A percentile compares a stretch with the other conserved stretches of the same genome.
These are phyloP conservation scores for Andrena bicolor DNA, from an alignment of 2,888 invertebrate species.

Conservation along the genomic window DNA sequence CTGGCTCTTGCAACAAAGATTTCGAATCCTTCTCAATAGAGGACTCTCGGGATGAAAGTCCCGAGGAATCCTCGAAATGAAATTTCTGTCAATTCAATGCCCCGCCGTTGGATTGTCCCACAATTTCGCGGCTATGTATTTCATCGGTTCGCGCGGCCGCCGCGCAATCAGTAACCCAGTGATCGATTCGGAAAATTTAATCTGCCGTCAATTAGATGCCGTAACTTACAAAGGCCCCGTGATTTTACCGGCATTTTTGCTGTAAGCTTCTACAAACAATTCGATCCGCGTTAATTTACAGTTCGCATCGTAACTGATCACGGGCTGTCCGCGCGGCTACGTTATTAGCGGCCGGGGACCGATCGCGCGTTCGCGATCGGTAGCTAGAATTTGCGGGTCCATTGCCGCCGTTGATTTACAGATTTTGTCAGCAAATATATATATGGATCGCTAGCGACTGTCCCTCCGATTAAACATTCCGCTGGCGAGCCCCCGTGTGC, in stretches of 20 bases:
- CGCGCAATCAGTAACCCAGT: too few species aligned
- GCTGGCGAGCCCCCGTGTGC: background rate
- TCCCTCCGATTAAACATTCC: conserved; percentile 40
- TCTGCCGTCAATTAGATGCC: too few species aligned
- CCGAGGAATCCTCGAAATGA: background rate
- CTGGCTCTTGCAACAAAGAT: background rate
- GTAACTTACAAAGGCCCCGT: background rate
- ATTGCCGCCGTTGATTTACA: conserved; percentile 52
- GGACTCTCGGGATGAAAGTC: background rate
- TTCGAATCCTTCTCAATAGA: background rate
- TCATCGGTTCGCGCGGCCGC: too few species aligned
- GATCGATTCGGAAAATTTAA: too few species aligned
- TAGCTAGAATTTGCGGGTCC: conserved; percentile 47
- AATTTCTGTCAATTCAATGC: background rate
- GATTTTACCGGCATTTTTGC: background rate
- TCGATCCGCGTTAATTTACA: conserved; percentile 16
- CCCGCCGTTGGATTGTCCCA: background rate
- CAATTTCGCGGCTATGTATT: too few species aligned
- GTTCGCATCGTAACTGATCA: background rate
- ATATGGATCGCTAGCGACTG: conserved; percentile 44
- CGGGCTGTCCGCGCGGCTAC: background rate
- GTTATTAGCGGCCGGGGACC: conserved; percentile 45
- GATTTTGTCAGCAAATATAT: conserved; percentile 55
- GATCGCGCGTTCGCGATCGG: conserved; percentile 21
- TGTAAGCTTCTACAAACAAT: background rate